These are phyloP conservation scores for Stenodera caucasica DNA, from an alignment of 2,888 invertebrate species.

Conservation along the genomic window DNA sequence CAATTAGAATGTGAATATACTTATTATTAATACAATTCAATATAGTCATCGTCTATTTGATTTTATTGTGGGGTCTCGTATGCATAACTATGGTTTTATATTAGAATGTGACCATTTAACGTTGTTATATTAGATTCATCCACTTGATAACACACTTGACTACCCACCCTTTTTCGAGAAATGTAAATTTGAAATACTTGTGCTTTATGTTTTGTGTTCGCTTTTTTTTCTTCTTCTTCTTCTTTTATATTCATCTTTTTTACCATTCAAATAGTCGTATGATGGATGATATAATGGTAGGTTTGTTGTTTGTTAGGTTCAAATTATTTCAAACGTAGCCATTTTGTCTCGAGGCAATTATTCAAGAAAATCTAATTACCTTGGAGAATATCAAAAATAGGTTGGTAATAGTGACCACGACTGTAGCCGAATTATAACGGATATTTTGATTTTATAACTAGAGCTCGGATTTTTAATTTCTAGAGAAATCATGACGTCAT, in stretches of 20 bases:
- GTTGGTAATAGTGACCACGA: too few relatives aligned
- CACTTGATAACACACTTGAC: constrained; percentile 49
- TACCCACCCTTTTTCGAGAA: constrained; percentile 42
- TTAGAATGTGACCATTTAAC: constrained; percentile 48
- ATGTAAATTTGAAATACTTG: constrained; percentile 49
- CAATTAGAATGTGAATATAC: constrained; percentile 53
- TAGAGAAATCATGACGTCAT: too few relatives aligned
- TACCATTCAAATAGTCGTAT: too few relatives aligned
- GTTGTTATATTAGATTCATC: constrained; percentile 53
- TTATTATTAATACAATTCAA: constrained; percentile 22
- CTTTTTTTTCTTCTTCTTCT: not conserved
- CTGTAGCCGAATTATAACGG: too few relatives aligned
- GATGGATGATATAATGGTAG: too few relatives aligned
- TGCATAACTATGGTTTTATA: constrained; percentile 55
- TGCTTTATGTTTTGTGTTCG: constrained; percentile 37
- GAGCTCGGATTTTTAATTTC: too few relatives aligned
- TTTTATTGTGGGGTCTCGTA: constrained; percentile 45
- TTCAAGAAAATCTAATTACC: too few relatives aligned
- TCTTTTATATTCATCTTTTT: not conserved
- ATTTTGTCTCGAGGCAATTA: too few relatives aligned
- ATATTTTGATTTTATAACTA: too few relatives aligned
- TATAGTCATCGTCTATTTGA: constrained; percentile 42
- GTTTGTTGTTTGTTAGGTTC: too few relatives aligned
- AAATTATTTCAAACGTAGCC: too few relatives aligned
- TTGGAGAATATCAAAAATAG: too few relatives aligned